Conservation (phyloP, 2,113 vertebrate genomes). For the Oreochromis aureus region DNA sequence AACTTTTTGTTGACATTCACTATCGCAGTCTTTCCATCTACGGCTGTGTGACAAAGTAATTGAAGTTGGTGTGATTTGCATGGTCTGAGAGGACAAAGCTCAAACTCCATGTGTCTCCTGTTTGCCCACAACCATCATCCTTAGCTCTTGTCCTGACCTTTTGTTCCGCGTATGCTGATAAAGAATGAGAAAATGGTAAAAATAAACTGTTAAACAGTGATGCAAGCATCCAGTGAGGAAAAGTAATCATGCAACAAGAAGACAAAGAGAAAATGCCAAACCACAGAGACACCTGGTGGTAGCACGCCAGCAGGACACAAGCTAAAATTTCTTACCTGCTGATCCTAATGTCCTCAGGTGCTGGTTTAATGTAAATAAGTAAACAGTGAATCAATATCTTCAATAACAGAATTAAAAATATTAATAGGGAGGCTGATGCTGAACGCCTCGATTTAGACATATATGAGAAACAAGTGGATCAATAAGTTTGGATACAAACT, state of each 20-base stretch:
- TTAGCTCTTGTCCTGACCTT: neutral
- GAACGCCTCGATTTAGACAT: neutral
- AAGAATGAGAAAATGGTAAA: neutral
- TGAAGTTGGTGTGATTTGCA: neutral
- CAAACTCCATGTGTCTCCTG: neutral
- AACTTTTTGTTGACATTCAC: neutral
- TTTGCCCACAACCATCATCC: neutral
- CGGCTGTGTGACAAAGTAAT: neutral
- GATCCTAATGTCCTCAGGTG: conserved; percentile 86
- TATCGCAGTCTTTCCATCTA: neutral
- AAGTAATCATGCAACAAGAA: neutral
- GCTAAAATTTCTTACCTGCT: conserved; percentile 74
- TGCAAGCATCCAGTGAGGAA: neutral
- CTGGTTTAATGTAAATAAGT: neutral
- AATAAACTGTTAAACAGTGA: neutral
- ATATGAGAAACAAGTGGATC: neutral
- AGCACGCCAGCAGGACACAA: neutral
- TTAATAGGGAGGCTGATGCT: neutral
- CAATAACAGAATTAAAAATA: neutral
- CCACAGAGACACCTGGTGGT: conserved; percentile 24
- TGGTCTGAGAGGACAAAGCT: neutral
- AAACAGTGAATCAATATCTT: neutral
- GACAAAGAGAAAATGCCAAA: neutral
- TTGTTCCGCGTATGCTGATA: neutral
- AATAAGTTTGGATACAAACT: neutral